phyloP scores from a whole-genome alignment of 1,140 invertebrate species.

The Caenorhabditis remanei region DNA sequence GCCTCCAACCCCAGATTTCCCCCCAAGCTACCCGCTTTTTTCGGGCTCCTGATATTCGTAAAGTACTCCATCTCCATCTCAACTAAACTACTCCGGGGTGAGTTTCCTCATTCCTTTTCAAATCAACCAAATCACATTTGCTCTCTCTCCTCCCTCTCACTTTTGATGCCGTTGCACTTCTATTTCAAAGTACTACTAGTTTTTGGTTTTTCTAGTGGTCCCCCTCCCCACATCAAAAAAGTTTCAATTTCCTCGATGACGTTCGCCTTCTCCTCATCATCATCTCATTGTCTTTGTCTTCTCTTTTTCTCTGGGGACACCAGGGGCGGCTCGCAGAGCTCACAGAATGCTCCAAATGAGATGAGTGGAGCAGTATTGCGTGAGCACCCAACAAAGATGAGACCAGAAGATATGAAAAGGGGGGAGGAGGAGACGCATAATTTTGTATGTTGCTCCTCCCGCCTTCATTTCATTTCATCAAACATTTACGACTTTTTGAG shows the following conservation, averaged over 20 bases:
- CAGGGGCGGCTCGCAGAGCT: too few species aligned
- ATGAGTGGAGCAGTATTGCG: constrained; percentile 43
- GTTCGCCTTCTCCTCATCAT: background rate
- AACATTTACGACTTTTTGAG: constrained; percentile 22
- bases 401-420: constrained; percentile 30
- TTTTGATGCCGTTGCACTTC: background rate
- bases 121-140: constrained; percentile 12
- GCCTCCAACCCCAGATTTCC: too few species aligned
- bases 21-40: too few species aligned
- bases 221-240: background rate
- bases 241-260: constrained; percentile 37
- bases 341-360: constrained; percentile 9
- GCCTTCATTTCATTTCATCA: background rate
- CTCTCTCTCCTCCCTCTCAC: too few species aligned
- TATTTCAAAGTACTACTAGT: background rate
- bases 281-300: constrained; percentile 15
- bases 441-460: too few species aligned
- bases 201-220: background rate
- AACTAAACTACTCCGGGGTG: background rate
- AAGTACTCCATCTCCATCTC: background rate
- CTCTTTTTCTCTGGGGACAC: background rate
- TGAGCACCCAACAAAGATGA: constrained; percentile 11
- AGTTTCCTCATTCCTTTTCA: background rate
- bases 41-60: background rate
- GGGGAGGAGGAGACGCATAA: background rate